Conservation (phyloP, 2,797 vertebrate species). For the Amblyraja radiata region DNA sequence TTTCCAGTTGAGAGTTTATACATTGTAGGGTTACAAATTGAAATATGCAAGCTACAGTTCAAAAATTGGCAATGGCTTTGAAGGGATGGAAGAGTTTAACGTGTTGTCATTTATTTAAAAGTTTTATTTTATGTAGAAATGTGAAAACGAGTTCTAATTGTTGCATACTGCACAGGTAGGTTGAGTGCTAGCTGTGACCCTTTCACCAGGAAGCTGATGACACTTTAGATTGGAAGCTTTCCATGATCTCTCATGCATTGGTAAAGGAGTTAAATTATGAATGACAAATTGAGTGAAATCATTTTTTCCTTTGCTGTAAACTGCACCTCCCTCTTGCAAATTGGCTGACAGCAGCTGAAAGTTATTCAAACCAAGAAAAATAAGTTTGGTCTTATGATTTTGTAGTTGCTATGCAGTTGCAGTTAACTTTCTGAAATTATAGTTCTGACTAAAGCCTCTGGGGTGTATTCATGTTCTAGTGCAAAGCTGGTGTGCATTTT, state of each 20-base stretch:
- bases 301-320: conserved; percentile 16
- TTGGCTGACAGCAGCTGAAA: conserved; percentile 16
- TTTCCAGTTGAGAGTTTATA: background rate
- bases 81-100: background rate
- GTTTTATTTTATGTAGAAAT: background rate
- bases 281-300: conserved; percentile 16
- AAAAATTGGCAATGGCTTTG: background rate
- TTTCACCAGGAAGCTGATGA: background rate
- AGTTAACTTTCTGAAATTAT: background rate
- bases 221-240: conserved; percentile 9
- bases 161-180: background rate
- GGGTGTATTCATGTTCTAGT: background rate
- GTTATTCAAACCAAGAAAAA: conserved; percentile 21
- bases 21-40: background rate
- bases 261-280: background rate
- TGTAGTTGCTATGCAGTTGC: background rate
- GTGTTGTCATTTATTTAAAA: background rate
- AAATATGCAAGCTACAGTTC: background rate
- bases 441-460: background rate
- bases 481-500: background rate
- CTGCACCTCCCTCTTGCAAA: background rate
- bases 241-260: conserved; percentile 9
- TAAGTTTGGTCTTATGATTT: background rate
- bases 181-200: background rate
- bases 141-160: background rate